A percentile compares a stretch with the other conserved stretches of the same genome.
Conservation (phyloP, 2,888 invertebrate genomes). For the Sericinus montela region DNA sequence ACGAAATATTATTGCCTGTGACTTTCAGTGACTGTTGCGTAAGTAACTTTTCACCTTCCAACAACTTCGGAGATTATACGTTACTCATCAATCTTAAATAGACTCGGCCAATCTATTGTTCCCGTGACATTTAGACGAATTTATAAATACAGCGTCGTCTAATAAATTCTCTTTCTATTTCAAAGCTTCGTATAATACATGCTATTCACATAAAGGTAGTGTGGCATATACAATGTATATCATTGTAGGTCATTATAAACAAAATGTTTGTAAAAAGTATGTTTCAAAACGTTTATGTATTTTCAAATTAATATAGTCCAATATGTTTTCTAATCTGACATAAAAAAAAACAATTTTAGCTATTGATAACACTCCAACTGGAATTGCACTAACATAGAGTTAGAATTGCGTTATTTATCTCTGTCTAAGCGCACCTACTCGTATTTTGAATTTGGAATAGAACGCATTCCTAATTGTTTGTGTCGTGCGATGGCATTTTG, state of each 20-base stretch:
- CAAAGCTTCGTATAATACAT: too few relatives aligned
- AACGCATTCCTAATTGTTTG: slow-evolving; percentile 70
- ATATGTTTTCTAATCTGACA: too few relatives aligned
- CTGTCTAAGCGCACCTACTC: slow-evolving; percentile 16
- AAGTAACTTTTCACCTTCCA: slow-evolving; percentile 60
- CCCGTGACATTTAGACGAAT: slow-evolving; percentile 73
- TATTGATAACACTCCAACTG: too few relatives aligned
- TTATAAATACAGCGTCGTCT: slow-evolving; percentile 62
- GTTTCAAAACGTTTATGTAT: too few relatives aligned
- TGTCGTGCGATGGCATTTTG: slow-evolving; percentile 63
- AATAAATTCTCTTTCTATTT: slow-evolving; percentile 42
- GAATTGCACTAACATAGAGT: not conserved
- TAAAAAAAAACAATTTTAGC: too few relatives aligned
- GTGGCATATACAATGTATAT: too few relatives aligned
- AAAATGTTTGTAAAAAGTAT: too few relatives aligned
- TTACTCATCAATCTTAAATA: slow-evolving; percentile 75
- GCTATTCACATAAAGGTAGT: too few relatives aligned
- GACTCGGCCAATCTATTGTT: slow-evolving; percentile 70
- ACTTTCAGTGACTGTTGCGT: slow-evolving; percentile 41
- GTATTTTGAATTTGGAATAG: slow-evolving; percentile 65
- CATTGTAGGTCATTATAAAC: too few relatives aligned
- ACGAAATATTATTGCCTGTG: slow-evolving; percentile 56
- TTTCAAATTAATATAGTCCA: too few relatives aligned
- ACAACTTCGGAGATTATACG: slow-evolving; percentile 58
- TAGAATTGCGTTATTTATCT: slow-evolving; percentile 34